These are phyloP conservation scores for Grapholita molesta DNA, from an alignment of 1,140 invertebrate genomes.

Conservation along the genomic window DNA sequence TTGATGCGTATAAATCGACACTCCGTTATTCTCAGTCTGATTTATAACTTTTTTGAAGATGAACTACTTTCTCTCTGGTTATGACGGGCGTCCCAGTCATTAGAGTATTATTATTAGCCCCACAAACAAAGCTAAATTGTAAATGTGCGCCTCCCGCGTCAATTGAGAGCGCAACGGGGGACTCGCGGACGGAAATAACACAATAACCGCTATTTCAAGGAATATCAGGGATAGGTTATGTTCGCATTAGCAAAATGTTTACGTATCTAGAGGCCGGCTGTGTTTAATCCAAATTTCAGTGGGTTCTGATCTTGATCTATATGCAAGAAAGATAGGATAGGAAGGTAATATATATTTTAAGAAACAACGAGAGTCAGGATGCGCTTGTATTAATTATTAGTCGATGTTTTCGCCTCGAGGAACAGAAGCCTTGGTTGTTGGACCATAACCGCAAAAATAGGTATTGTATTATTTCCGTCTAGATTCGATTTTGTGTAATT, in stretches of 20 bases:
- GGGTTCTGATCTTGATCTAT: not conserved
- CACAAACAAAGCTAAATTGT: conserved; percentile 66
- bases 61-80: conserved; percentile 14
- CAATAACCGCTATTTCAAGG: conserved; percentile 61
- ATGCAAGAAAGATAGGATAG: not conserved
- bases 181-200: conserved; percentile 68
- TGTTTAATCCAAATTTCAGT: not conserved
- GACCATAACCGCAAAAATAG: no score
- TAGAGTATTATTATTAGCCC: conserved; percentile 49
- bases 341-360: not conserved
- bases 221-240: conserved; percentile 38
- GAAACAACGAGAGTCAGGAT: no score
- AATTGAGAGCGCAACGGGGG: conserved; percentile 67
- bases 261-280: not conserved
- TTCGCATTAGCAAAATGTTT: not conserved
- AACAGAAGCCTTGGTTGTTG: no score
- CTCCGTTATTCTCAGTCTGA: not conserved
- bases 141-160: conserved; percentile 68
- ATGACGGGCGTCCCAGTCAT: conserved; percentile 37
- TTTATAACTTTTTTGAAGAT: conserved; percentile 16
- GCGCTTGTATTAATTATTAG: no score
- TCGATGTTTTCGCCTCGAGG: no score
- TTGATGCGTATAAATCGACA: not conserved
- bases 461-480: no score
- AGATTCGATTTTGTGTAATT: no score